phyloP scores from a whole-genome alignment of 30 jellyfish, hydroid and myxozoan genomes.

The Pseudorhiza aurosa region DNA sequence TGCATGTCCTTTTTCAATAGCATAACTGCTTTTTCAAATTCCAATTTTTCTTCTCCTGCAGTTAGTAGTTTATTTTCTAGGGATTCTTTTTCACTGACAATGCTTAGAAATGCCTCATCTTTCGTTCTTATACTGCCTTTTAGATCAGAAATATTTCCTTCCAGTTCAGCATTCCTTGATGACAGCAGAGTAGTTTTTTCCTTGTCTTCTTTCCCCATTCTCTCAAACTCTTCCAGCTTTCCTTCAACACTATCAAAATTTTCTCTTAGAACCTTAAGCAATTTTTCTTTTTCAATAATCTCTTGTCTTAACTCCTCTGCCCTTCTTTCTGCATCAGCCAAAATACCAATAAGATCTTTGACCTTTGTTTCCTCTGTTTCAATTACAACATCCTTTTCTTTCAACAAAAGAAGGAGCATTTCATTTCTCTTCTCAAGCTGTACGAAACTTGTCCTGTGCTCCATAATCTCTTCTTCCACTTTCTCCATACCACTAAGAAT shows the following conservation, averaged over 20 bases:
- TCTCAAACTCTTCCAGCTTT: slow-evolving; percentile 15
- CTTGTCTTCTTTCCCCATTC: not conserved
- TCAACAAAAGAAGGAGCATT: not conserved
- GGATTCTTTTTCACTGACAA: slow-evolving; percentile 12
- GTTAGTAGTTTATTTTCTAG: slow-evolving; percentile 10
- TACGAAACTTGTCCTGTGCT: slow-evolving; percentile 8
- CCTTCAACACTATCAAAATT: not conserved
- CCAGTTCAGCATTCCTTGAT: not conserved
- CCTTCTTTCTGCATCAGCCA: slow-evolving; percentile 23
- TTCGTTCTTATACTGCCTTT: not conserved
- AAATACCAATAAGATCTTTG: slow-evolving; percentile 17
- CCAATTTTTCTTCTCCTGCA: slow-evolving; percentile 27
- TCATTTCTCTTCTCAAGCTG: slow-evolving; percentile 37
- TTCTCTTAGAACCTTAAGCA: not conserved
- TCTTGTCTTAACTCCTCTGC: slow-evolving; percentile 12
- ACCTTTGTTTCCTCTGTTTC: slow-evolving; percentile 15
- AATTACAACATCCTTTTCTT: slow-evolving; percentile 13
- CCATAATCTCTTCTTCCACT: slow-evolving; percentile 28
- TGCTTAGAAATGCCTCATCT: not conserved
- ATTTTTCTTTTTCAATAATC: slow-evolving; percentile 2
- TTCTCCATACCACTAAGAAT: slow-evolving; percentile 38
- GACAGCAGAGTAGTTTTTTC: not conserved
- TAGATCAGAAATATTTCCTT: not conserved
- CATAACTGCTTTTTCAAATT: slow-evolving; percentile 47
- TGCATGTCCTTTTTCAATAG: slow-evolving; percentile 41